Evolutionary conservation across 1,140 invertebrate genomes (phyloP), one percentile per base, ranked within the genome.

Genomic region (Panagrolaimus sp.): DNA sequence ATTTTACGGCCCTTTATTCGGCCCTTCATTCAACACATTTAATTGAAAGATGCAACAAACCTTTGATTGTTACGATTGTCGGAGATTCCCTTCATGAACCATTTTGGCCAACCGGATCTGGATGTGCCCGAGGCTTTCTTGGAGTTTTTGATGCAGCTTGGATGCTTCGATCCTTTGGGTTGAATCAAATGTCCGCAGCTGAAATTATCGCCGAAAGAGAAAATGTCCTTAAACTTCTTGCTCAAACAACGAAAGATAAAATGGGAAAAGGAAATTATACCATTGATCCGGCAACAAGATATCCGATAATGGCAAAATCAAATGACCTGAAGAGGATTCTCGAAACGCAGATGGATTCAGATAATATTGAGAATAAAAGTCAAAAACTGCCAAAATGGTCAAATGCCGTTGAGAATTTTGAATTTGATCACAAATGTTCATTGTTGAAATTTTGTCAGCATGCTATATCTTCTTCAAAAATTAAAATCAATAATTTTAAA

Each of bases 1-100:
- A 99, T 85, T 98, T 99, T 83, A 98, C 96, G 0, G 95, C 93
- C 0, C 94, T 98, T 91, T 98, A 94, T 85, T 91, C 92, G 5
- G 93, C 96, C 0, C 92, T 96, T 84, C 95, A 96, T 86, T 91
- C 93, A 26, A 91, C 89, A 75, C 86, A 91, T 67, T 88, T 93
- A 15, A 78, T 92, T 0, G 89, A 94, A 83, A 86, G 89, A 65
- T 85, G 89, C 71, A 90, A 90, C 0, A 89, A 91, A 73, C 88
- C 88, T 62, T 85, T 98, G 3, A 84, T 98, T 0, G 90, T 91
- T 85, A 90, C 89, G 68, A 87, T 98, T 47, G 94, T 98, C 7
- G 95, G 96, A 1, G 96, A 98, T 84, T 94, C 92, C 86, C 86
- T 98, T 38, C 86, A 97, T 26, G 80, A 91, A 88, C 94, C 93